Evolutionary conservation across 2,113 vertebrate species (phyloP).

Genomic region (Gnathonemus longibarbis): DNA sequence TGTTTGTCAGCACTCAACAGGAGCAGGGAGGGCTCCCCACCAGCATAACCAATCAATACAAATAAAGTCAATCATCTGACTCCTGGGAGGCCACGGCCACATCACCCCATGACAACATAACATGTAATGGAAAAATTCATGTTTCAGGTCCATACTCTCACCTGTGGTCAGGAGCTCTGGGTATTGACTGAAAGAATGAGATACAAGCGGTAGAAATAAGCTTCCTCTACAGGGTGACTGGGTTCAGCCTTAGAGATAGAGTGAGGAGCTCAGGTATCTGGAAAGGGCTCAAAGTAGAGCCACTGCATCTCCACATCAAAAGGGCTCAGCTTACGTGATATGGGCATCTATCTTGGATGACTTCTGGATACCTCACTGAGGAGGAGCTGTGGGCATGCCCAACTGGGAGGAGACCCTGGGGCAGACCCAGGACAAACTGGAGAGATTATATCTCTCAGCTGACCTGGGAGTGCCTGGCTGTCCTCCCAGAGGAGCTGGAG

Average conservation of each 20-base stretch:
- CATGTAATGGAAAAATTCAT: neutral
- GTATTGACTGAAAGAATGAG: neutral
- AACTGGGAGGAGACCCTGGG: neutral
- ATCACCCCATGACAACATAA: neutral
- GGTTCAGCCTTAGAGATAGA: neutral
- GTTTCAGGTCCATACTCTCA: neutral
- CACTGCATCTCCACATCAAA: neutral
- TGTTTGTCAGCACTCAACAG: neutral
- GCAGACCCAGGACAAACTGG: neutral
- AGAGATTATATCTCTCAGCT: neutral
- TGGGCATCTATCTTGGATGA: neutral
- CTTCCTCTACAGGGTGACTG: neutral
- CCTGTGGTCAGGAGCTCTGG: neutral
- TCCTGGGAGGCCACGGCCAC: neutral
- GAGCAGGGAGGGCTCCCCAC: neutral
- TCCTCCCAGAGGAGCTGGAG: neutral
- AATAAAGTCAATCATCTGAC: neutral
- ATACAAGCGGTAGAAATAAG: neutral
- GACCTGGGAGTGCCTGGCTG: neutral
- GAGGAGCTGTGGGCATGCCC: neutral
- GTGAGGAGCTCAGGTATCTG: neutral
- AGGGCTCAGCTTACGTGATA: neutral
- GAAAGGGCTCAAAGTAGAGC: neutral
- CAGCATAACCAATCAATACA: neutral
- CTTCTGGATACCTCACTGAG: neutral